Percentiles rank a stretch among this genome's conserved stretches.
These are phyloP conservation scores for Zaprionus obscuricornis DNA, from an alignment of 2,888 invertebrate species.

Conservation along the genomic window DNA sequence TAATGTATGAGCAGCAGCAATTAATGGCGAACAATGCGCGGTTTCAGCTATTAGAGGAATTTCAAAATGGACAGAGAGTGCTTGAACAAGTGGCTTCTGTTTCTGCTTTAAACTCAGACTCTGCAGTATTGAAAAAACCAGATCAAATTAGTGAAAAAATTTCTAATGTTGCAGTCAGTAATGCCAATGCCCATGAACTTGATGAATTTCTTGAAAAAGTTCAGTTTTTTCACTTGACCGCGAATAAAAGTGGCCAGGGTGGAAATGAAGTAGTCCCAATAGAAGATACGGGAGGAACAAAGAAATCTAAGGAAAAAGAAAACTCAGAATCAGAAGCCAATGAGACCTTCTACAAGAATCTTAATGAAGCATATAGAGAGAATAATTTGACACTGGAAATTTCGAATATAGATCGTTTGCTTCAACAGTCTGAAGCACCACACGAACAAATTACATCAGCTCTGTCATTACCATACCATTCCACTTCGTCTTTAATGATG, in stretches of 20 bases:
- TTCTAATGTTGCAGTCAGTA: neutral
- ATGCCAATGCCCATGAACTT: conserved; percentile 25
- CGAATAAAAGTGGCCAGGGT: conserved; percentile 75
- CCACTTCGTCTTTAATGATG: conserved; percentile 89
- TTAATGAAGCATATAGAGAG: conserved; percentile 94
- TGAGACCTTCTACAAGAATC: conserved; percentile 93
- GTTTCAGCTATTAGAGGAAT: conserved; percentile 70
- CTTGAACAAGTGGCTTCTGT: conserved; percentile 50
- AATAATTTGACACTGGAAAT: conserved; percentile 83
- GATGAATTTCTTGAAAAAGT: conserved; percentile 46
- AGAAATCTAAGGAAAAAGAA: conserved; percentile 3
- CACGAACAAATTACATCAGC: conserved; percentile 46
- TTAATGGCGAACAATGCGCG: conserved; percentile 70
- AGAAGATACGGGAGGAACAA: conserved; percentile 78
- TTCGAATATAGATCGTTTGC: conserved; percentile 59
- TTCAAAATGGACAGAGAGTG: conserved; percentile 58
- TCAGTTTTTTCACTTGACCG: conserved; percentile 81
- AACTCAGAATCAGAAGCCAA: conserved; percentile 81
- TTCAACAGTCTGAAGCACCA: conserved; percentile 58
- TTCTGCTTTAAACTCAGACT: too few relatives aligned
- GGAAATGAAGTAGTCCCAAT: conserved; percentile 74
- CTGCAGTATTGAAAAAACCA: too few relatives aligned
- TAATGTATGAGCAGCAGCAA: conserved; percentile 70
- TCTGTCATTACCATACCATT: conserved; percentile 53
- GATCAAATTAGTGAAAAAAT: too few relatives aligned